phyloP scores from a whole-genome alignment of 2,888 invertebrate genomes.

The Camponotus fellah region DNA sequence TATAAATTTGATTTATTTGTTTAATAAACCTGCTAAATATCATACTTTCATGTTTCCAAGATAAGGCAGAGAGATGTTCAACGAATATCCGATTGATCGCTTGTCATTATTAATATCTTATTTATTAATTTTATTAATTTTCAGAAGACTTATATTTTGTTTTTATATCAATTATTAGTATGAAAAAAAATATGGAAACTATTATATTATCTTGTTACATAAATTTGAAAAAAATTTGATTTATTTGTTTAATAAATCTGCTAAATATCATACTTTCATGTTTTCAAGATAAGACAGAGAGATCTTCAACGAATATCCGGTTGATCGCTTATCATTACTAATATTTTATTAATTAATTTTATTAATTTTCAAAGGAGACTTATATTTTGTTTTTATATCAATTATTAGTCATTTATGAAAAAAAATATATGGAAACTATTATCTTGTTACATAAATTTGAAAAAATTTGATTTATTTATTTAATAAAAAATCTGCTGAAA shows the following conservation, averaged over 20 bases:
- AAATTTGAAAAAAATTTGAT: no score
- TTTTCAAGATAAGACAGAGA: not conserved
- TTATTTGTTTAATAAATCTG: no score
- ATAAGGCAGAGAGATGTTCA: not conserved
- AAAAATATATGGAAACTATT: not conserved
- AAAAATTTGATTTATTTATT: not conserved
- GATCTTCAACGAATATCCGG: not conserved
- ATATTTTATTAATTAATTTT: no score
- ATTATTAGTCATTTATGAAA: not conserved
- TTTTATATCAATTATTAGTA: not conserved
- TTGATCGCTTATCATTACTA: not conserved
- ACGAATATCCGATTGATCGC: not conserved
- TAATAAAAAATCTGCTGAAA: not conserved
- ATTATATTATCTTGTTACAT: not conserved
- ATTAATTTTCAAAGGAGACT: no score
- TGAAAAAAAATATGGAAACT: not conserved
- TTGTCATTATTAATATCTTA: no score
- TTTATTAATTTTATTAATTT: no score
- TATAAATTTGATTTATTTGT: no score
- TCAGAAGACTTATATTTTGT: not conserved
- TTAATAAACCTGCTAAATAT: no score
- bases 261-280: no score
- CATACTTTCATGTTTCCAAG: no score
- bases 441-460: not conserved
- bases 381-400: conserved; percentile 3